Conservation (phyloP, 2,113 vertebrate genomes). For the Carettochelys insculpta region DNA sequence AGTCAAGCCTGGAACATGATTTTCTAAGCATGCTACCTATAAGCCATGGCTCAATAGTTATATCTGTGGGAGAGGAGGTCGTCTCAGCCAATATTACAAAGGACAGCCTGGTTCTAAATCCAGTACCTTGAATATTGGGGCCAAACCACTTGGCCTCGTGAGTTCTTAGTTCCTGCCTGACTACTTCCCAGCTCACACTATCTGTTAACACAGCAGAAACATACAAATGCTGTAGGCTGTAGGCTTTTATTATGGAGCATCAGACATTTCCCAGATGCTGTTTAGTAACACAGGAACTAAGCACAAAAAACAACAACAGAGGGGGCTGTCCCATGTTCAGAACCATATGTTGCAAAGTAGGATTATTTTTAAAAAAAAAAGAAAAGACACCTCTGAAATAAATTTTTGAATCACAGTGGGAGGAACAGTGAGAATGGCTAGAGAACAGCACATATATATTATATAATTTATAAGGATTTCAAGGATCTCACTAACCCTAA, state of each 20-base stretch:
- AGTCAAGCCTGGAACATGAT: background rate
- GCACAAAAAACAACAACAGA: conserved; percentile 29
- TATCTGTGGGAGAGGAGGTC: background rate
- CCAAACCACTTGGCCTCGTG: background rate
- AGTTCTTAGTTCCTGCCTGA: background rate
- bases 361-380: background rate
- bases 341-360: background rate
- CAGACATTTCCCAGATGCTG: conserved; percentile 25
- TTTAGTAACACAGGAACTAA: background rate
- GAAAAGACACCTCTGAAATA: background rate
- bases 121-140: background rate
- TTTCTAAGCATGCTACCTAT: background rate
- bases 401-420: background rate
- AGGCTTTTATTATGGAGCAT: background rate
- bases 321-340: background rate
- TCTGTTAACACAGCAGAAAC: background rate
- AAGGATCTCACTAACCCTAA: background rate
- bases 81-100: background rate
- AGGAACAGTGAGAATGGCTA: background rate
- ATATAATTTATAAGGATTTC: background rate
- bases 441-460: background rate
- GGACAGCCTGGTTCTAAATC: background rate
- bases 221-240: fast-evolving
- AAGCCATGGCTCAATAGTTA: background rate
- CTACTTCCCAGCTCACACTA: fast-evolving